Base-by-base conservation (phyloP, 1,140 invertebrate genomes). In the Agraylea sexmaculata region DNA sequence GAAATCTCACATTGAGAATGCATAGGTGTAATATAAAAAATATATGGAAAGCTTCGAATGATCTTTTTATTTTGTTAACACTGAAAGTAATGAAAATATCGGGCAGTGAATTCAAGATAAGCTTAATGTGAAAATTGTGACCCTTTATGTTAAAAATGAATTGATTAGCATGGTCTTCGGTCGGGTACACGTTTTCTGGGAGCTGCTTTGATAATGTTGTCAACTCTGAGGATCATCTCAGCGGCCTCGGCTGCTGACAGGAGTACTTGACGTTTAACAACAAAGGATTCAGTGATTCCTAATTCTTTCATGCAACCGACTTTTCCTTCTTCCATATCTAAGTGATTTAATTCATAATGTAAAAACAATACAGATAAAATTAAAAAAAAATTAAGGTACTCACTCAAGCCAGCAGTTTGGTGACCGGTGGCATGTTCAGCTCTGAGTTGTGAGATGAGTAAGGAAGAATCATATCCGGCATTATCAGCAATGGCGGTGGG, bases 401-500 rank as follows among this genome's bases (percentile, higher is more conserved):
- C 59, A 87, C 86, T 75, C n/a, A 99, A 68, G 37, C 96, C 96
- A 64, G 75, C 73, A 0, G 83, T 81, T 31, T 60, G 60, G 18
- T 70, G 60, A 33, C 83, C 85, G 48, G 81, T 77, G 29, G 83
- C 79, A 62, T 99, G 96, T 12, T 77, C 72, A 16, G 95, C 92
- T 50, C 91, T 68, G 15, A 99, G 70, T 55, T 94, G 77, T 12
- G 87, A 83, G 22, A 99, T 70, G 18, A 99, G 67, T 51, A 97
- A 87, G 7, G 93, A 87, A 33, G 92, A 96, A 71, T 99, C 96
- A 59, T 90, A 96, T 38, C 96, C 95, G 47, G 87, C 96, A 69
- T 99, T 99, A 60, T 99, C 96, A 18, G 92, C 92, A 51, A 99
- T 96, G 33, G 87, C 85, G 18, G 86, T 92, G 3, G 96, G 96